These are phyloP conservation scores for Chloropsis hardwickii DNA, from an alignment of 2,113 vertebrate genomes.

Conservation along the genomic window DNA sequence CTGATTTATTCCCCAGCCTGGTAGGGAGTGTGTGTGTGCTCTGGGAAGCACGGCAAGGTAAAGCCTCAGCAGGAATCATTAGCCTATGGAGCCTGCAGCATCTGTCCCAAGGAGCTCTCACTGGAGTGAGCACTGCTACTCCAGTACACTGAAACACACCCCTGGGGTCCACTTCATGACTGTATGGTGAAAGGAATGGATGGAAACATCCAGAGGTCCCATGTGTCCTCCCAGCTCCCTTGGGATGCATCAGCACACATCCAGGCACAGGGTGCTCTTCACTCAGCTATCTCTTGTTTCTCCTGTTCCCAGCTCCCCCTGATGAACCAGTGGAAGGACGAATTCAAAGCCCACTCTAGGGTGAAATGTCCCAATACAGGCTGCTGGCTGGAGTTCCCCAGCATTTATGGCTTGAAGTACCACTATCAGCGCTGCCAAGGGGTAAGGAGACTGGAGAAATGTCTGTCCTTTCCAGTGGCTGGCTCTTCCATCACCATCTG, in stretches of 20 bases:
- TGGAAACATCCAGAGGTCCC: neutral
- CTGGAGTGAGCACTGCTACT: neutral
- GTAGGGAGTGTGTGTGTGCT: rapidly evolving
- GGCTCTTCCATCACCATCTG: neutral
- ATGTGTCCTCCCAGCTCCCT: neutral
- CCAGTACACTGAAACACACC: neutral
- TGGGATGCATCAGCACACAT: neutral
- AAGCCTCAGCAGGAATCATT: neutral
- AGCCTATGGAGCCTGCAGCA: neutral
- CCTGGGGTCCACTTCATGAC: neutral
- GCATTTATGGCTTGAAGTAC: constrained; percentile 96
- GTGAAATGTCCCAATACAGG: constrained; percentile 93
- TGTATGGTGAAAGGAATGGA: neutral
- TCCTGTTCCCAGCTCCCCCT: constrained; percentile 79
- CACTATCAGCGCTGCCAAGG: constrained; percentile 97
- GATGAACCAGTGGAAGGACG: constrained; percentile 95
- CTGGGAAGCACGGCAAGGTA: neutral
- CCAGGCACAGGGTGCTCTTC: rapidly evolving
- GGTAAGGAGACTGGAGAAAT: constrained; percentile 75
- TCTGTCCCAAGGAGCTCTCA: neutral
- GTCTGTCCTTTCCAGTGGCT: neutral
- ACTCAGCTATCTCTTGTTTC: neutral
- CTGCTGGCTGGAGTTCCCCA: constrained; percentile 98
- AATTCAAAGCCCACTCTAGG: constrained; percentile 91
- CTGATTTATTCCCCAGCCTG: constrained; percentile 26